Percentiles rank a stretch among this genome's conserved stretches.
Evolutionary conservation across 37 sponge, comb jelly and placozoan species (phyloP).

Genomic region (Cladorhizidae sp.): DNA sequence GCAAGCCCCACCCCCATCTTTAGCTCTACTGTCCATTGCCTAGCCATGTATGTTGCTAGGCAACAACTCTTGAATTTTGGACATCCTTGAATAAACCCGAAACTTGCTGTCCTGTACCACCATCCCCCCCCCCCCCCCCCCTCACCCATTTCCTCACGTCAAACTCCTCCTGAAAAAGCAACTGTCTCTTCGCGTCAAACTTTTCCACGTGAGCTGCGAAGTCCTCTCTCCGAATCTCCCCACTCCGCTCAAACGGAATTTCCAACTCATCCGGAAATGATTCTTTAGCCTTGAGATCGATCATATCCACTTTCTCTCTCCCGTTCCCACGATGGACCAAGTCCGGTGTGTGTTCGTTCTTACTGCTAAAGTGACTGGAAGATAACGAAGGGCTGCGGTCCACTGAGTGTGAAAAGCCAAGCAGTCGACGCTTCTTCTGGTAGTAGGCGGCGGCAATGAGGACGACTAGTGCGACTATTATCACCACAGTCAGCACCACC

Average conservation of each 20-base stretch:
- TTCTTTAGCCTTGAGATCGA: not conserved
- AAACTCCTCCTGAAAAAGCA: slow-evolving; percentile 51
- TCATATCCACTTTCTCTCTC: slow-evolving; percentile 1
- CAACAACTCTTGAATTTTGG: no score
- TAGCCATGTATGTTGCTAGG: no score
- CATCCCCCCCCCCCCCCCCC: not conserved
- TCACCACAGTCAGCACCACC: no score
- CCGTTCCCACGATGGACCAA: slow-evolving; percentile 7
- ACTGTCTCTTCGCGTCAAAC: slow-evolving; percentile 47
- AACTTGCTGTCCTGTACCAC: no score
- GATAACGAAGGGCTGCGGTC: not conserved
- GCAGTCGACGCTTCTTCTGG: no score
- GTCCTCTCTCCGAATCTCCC: slow-evolving; percentile 13
- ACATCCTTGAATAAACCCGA: no score
- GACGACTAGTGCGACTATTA: no score
- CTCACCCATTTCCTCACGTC: not conserved
- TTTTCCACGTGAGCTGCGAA: slow-evolving; percentile 51
- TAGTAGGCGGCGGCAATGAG: no score
- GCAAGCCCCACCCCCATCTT: no score
- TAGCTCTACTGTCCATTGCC: no score
- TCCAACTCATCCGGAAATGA: not conserved
- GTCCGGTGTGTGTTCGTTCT: slow-evolving; percentile 18
- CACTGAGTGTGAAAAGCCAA: not conserved
- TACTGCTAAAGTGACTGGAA: not conserved
- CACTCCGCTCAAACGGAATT: slow-evolving; percentile 18